Base-by-base conservation (phyloP, 2,797 vertebrate genomes). In the Ptychadena robeensis region DNA sequence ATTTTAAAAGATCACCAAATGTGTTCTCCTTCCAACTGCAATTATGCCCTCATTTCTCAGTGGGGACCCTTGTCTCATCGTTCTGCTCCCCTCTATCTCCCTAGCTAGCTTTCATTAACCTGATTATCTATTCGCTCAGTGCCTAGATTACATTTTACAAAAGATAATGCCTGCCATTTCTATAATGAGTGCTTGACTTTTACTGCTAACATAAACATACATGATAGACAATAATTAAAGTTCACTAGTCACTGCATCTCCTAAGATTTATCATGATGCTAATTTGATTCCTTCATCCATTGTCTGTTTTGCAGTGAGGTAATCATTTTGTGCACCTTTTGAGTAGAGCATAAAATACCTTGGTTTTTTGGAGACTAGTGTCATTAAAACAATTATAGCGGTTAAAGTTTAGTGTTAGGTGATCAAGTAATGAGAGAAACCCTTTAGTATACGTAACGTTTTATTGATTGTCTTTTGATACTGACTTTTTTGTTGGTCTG, bases 1-100 rank as follows among this genome's bases (percentile, higher is more conserved):
- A 91, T 92, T 92, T 93, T 85, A 87, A 89, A 91, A 92, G 88
- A 91, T 91, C 89, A 90, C 89, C 83, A 64, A 86, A 87, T 86
- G 86, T 90, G 88, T 88, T 90, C 82, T 80, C 82, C 88, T 90
- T 89, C 82, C 87, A 86, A 79, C 83, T 86, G 73, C 86, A 91
- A 90, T 88, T 89, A 82, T 59, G 76, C 78, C 87, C 85, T 88
- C 82, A 80, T 67, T 2, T 88, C 89, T 91, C 87, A n/a, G 1
- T 68, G 78, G 87, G 85, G 88, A 73, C 86, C 85, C n/a, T 30
- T 85, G 69, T 79, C 83, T 81, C 85, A 81, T 87, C 79, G 82
- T 88, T 86, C 82, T 79, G 70, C 66, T 85, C 70, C 85, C 80
- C 35, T 57, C n/a, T 0, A 0, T 88, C 82, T 87, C 86, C 87